Evolutionary conservation across 2,797 vertebrate species (phyloP).

Genomic region (Diglossa cyanea): DNA sequence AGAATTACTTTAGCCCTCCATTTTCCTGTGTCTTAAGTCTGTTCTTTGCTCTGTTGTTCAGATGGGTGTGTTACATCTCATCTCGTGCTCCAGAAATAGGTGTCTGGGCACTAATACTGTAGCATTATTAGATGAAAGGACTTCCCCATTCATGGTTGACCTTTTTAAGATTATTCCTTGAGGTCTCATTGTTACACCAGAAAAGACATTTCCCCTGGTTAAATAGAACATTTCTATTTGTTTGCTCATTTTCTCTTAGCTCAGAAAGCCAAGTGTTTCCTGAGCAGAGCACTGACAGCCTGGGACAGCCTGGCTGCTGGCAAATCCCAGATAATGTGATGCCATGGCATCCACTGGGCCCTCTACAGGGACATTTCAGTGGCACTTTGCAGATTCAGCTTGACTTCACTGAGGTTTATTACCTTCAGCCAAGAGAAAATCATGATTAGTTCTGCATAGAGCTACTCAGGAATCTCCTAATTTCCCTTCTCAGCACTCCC

Average conservation of each 20-base stretch:
- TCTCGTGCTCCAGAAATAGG: not conserved
- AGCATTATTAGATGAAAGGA: not conserved
- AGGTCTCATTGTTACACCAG: not conserved
- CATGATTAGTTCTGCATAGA: conserved; percentile 8
- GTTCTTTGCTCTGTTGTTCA: not conserved
- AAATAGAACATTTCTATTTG: not conserved
- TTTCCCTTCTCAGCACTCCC: conserved; percentile 22
- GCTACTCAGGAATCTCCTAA: not conserved
- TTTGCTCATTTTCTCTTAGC: not conserved
- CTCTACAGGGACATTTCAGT: not conserved
- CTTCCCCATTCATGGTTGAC: not conserved
- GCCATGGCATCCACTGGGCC: not conserved
- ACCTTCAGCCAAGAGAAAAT: conserved; percentile 23
- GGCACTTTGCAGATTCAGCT: not conserved
- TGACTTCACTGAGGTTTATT: conserved; percentile 35
- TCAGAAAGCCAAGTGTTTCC: not conserved
- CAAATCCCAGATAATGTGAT: not conserved
- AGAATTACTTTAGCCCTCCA: not conserved
- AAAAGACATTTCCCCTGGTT: not conserved
- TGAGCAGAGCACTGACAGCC: not conserved
- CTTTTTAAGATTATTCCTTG: not conserved
- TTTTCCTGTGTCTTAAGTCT: not conserved
- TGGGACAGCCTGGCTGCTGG: not conserved
- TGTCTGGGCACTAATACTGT: not conserved
- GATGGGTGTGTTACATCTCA: not conserved